A percentile compares a stretch with the other conserved stretches of the same genome.
These are phyloP conservation scores for Albula glossodonta DNA, from an alignment of 2,113 vertebrate species.

Conservation along the genomic window DNA sequence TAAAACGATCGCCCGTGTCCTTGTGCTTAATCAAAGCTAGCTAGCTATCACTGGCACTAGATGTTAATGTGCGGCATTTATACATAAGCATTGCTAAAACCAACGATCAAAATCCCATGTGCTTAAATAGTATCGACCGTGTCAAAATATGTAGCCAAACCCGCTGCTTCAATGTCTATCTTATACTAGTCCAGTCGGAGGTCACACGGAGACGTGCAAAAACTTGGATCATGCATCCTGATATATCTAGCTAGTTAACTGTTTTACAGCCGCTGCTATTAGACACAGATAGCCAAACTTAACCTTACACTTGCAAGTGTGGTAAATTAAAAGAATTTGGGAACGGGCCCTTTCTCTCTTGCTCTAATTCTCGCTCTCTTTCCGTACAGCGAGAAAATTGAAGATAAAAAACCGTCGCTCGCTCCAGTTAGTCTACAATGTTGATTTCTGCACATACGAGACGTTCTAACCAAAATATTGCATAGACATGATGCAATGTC, in stretches of 20 bases:
- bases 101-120: slow-evolving; percentile 14
- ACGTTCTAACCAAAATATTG: background rate
- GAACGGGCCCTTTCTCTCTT: background rate
- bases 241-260: background rate
- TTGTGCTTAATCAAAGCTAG: background rate
- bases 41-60: background rate
- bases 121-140: slow-evolving; percentile 29
- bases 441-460: background rate
- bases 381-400: background rate
- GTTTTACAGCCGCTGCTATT: background rate
- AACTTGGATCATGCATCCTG: background rate
- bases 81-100: slow-evolving; percentile 20
- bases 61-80: slow-evolving; percentile 1
- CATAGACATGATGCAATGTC: background rate
- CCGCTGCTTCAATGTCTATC: slow-evolving; percentile 51
- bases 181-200: slow-evolving; percentile 47
- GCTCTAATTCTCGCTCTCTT: background rate
- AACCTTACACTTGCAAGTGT: background rate
- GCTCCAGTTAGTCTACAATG: slow-evolving; percentile 1
- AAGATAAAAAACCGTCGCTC: background rate
- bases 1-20: slow-evolving; percentile 30
- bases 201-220: slow-evolving; percentile 54
- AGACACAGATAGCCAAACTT: background rate
- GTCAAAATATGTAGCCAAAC: slow-evolving; percentile 35
- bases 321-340: background rate